phyloP scores from a whole-genome alignment of 1,140 invertebrate genomes.

The Mylabris phalerata region DNA sequence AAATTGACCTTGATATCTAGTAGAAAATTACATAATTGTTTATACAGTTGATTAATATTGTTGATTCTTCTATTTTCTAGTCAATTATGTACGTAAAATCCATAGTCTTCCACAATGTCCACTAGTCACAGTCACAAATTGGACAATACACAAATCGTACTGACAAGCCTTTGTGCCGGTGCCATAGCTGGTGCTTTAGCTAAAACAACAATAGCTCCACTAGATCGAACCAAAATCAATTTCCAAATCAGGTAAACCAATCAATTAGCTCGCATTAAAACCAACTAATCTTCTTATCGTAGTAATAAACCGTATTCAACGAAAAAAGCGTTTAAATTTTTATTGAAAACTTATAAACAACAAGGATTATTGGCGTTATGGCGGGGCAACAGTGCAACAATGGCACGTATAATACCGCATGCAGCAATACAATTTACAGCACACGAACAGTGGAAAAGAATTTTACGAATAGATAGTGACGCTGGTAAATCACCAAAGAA shows the following conservation, averaged over 20 bases:
- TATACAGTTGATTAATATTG: not conserved
- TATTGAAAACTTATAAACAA: constrained; percentile 59
- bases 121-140: constrained; percentile 16
- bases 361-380: constrained; percentile 82
- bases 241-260: constrained; percentile 76
- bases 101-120: constrained; percentile 18
- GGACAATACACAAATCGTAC: constrained; percentile 48
- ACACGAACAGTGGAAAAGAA: constrained; percentile 91
- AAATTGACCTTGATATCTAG: too few species aligned
- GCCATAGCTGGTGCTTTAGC: constrained; percentile 89
- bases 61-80: not conserved
- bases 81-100: not conserved
- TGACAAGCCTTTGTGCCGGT: constrained; percentile 70
- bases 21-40: not conserved
- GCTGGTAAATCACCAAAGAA: constrained; percentile 25
- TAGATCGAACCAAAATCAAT: constrained; percentile 97
- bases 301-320: constrained; percentile 73
- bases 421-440: constrained; percentile 95
- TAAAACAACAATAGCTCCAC: constrained; percentile 92
- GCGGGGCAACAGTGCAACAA: constrained; percentile 96
- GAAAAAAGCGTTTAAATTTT: constrained; percentile 68
- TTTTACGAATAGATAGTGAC: constrained; percentile 58
- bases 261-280: not conserved
- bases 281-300: constrained; percentile 11
- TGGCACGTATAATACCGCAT: constrained; percentile 94